phyloP scores from a whole-genome alignment of 35 echinoderm and acorn worm species.

The Stichopus chloronotus region DNA sequence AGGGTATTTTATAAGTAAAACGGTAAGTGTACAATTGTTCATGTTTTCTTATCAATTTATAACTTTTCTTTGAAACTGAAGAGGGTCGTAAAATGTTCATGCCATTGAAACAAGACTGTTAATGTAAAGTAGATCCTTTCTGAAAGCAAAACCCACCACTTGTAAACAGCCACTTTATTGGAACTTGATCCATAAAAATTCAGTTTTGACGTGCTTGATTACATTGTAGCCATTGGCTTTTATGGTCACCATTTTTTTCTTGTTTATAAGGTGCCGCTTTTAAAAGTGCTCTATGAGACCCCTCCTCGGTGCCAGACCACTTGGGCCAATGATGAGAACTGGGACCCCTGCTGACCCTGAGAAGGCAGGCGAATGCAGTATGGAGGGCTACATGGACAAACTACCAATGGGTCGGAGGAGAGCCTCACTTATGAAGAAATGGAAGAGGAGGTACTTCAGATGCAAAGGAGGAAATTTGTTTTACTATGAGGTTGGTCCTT shows the following conservation, averaged over 20 bases:
- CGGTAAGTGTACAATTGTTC: no score
- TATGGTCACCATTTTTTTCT: not conserved
- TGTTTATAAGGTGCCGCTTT: conserved; percentile 51
- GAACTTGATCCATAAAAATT: no score
- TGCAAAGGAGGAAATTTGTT: conserved; percentile 95
- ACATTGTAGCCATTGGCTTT: no score
- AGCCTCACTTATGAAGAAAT: conserved; percentile 91
- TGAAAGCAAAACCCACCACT: no score
- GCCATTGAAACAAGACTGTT: no score
- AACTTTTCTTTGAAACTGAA: no score
- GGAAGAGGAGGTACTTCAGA: conserved; percentile 95
- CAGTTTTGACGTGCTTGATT: no score
- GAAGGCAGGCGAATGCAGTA: conserved; percentile 80
- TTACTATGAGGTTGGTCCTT: conserved; percentile 84
- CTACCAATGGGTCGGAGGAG: conserved; percentile 89
- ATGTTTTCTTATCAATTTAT: no score
- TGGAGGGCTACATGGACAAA: conserved; percentile 99
- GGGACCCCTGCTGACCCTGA: conserved; percentile 10
- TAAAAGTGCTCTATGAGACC: conserved; percentile 67
- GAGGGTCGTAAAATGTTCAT: no score
- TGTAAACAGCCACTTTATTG: no score
- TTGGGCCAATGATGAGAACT: conserved; percentile 23
- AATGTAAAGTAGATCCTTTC: no score
- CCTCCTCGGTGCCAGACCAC: not conserved
- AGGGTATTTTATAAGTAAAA: no score